Percentiles rank a stretch among this genome's conserved stretches.
phyloP scores from a whole-genome alignment of 2,888 invertebrate species.

The Eilema griseolum region DNA sequence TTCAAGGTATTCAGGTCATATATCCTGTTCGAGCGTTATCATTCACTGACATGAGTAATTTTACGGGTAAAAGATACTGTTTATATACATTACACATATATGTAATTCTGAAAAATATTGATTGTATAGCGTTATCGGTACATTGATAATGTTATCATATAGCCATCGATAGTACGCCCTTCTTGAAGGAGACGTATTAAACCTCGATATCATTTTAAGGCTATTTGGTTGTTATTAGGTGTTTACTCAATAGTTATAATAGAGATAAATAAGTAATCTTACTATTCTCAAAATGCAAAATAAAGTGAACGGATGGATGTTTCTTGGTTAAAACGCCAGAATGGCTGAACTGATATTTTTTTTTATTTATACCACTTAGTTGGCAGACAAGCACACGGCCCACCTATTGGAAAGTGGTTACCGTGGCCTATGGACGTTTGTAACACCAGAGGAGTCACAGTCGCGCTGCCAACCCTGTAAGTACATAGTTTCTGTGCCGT shows the following conservation, averaged over 20 bases:
- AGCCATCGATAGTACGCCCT: slow-evolving; percentile 22
- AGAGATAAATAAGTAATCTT: neutral
- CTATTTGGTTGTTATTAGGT: neutral
- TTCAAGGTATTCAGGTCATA: slow-evolving; percentile 1
- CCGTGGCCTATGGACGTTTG: too few species aligned
- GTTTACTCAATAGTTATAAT: neutral
- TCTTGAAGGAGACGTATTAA: slow-evolving; percentile 37
- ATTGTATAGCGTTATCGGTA: slow-evolving; percentile 36
- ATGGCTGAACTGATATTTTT: too few species aligned
- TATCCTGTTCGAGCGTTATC: slow-evolving; percentile 22
- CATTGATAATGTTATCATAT: slow-evolving; percentile 34
- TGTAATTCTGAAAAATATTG: slow-evolving; percentile 44
- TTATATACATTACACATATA: slow-evolving; percentile 21
- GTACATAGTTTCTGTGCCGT: too few species aligned
- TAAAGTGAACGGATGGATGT: too few species aligned
- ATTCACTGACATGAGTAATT: slow-evolving; percentile 34
- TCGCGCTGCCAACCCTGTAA: too few species aligned
- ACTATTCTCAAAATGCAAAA: too few species aligned
- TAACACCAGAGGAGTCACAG: too few species aligned
- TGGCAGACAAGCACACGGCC: too few species aligned
- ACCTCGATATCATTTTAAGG: slow-evolving; percentile 1
- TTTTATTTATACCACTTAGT: too few species aligned
- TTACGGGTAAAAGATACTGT: slow-evolving; percentile 38
- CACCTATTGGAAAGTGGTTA: too few species aligned
- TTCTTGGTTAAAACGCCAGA: neutral